Evolutionary conservation across 2,113 vertebrate genomes (phyloP).

Genomic region (Atractosteus spatula): DNA sequence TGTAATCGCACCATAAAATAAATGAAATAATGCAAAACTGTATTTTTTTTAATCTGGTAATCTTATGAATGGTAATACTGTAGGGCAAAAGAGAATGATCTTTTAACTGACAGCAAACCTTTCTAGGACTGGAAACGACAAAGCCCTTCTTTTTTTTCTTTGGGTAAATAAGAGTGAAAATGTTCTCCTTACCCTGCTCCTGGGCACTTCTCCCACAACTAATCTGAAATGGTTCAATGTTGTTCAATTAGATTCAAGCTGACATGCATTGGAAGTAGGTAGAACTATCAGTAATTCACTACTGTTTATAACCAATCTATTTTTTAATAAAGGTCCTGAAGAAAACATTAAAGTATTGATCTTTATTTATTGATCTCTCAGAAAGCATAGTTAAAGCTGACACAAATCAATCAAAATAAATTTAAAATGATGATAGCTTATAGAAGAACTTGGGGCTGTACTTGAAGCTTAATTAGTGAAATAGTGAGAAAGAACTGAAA

Average conservation of each 20-base stretch:
- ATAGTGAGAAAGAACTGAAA: conserved; percentile 43
- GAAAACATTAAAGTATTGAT: conserved; percentile 89
- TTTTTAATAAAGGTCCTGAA: conserved; percentile 84
- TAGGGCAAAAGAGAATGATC: too few species aligned
- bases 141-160: neutral
- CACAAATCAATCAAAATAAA: conserved; percentile 94
- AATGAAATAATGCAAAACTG: too few species aligned
- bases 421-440: conserved; percentile 83
- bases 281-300: conserved; percentile 69
- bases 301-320: conserved; percentile 81
- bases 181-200: conserved; percentile 23
- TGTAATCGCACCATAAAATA: too few species aligned
- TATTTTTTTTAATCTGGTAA: too few species aligned
- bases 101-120: too few species aligned
- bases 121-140: too few species aligned
- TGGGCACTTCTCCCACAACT: conserved; percentile 60
- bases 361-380: conserved; percentile 86
- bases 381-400: conserved; percentile 91
- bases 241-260: conserved; percentile 80
- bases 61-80: too few species aligned
- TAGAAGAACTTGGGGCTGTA: conserved; percentile 54
- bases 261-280: conserved; percentile 74
- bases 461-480: conserved; percentile 62
- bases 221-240: conserved; percentile 66
- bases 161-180: conserved; percentile 14